A percentile compares a stretch with the other conserved stretches of the same genome.
These are phyloP conservation scores for Meriones psammophilus DNA, from an alignment of 2,797 vertebrate species.

Conservation along the genomic window DNA sequence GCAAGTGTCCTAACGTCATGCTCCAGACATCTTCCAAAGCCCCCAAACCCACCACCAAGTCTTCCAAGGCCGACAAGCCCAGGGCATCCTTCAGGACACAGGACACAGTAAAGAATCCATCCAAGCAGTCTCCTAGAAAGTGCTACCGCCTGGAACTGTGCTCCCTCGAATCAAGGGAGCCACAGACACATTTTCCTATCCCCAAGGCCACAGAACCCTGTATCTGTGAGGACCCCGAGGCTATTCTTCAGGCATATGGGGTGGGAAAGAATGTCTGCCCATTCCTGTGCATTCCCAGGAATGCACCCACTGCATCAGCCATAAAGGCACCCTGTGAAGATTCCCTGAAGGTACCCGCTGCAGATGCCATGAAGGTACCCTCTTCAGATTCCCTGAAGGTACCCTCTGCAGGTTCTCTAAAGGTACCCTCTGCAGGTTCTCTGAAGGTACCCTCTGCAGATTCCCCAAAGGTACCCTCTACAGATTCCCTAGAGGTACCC, in stretches of 20 bases:
- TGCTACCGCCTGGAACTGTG: neutral
- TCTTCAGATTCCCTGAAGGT: neutral
- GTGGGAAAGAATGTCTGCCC: neutral
- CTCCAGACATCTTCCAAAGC: neutral
- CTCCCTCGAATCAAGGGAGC: neutral
- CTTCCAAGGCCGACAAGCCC: neutral
- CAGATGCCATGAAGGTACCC: neutral
- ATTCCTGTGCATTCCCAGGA: neutral
- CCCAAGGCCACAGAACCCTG: neutral
- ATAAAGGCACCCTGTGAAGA: neutral
- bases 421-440: too few relatives aligned
- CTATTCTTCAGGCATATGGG: rapidly evolving
- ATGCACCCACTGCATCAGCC: neutral
- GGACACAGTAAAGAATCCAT: neutral
- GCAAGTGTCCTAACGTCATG: neutral
- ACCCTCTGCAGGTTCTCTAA: too few relatives aligned
- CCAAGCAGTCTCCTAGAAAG: neutral
- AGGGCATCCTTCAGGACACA: neutral
- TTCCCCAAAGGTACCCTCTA: neutral
- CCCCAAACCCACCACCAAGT: neutral
- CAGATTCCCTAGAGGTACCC: neutral
- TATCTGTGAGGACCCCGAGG: neutral
- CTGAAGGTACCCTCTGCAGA: neutral
- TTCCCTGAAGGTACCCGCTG: neutral
- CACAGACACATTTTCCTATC: neutral